Base-by-base conservation (phyloP, 53 echinoderm and acorn worm species). In the Echinarachnius parma region DNA sequence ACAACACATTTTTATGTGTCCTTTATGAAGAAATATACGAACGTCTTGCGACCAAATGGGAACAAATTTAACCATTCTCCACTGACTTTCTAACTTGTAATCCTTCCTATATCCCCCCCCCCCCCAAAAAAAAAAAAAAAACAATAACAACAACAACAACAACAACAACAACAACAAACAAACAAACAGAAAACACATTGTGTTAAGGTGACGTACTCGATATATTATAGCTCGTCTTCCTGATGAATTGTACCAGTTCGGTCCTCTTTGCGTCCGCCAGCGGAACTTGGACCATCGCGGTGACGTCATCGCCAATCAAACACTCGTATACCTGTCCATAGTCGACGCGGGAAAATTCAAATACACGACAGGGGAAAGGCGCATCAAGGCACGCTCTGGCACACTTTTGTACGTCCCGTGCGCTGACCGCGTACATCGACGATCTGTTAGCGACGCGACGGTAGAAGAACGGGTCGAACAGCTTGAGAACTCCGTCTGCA, bases 391-490 rank as follows among this genome's bases (percentile, higher is more conserved):
- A 69, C 25, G 8, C 30, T 28, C 70, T 31, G 21, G 70, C 70
- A 53, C 70, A 69, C 20, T 16, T 14, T 52, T 69, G 52, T 4
- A 69, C 20, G n/a, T 69, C 53, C 1, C 13, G 22, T 1, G 53
- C 48, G 33, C 32, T 21, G 3, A 36, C 31, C 5, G 21, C 31
- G 24, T 31, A 31, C 48, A 33, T 21, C 16, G 66, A 28, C 16
- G 46, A 27, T 8, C 31, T 48, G 18, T 53, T 53, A 7, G 53
- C 50, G 31, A 69, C 70, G 21, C 70, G 34, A 0, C 36, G 70
- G 35, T 69, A 69, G 35, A 69, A 69, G 70, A 69, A 50, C 19
- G 70, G 70, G 19, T 69, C 70, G 53, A 69, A 69, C 10, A 69
- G 34, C 13, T 69, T 69, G 16, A 69, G 53, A 34, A 69, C 53